Evolutionary conservation across 1,140 invertebrate genomes (phyloP).

Genomic region (Hormaphis cornu): DNA sequence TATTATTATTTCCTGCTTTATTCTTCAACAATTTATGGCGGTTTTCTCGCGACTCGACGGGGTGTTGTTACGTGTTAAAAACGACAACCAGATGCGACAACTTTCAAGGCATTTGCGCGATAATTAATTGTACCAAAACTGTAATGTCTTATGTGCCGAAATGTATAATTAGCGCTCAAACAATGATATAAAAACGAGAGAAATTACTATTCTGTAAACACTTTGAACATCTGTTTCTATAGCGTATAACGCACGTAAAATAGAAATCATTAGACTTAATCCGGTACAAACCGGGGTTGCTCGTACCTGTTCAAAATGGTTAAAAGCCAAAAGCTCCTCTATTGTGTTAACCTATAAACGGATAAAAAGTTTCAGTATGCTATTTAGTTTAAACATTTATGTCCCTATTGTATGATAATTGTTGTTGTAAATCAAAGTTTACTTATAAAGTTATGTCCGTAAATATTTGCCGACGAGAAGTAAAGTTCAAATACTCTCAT

Average conservation of each 20-base stretch:
- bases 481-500: too few relatives aligned
- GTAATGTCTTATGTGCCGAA: neutral
- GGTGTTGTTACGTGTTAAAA: constrained; percentile 11
- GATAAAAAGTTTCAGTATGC: constrained; percentile 6
- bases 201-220: neutral
- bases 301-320: neutral
- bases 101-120: neutral
- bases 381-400: too few relatives aligned
- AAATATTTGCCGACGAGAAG: too few relatives aligned
- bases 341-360: neutral
- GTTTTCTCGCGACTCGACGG: neutral
- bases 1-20: neutral
- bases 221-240: neutral
- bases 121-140: constrained; percentile 9
- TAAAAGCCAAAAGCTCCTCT: neutral
- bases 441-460: too few relatives aligned
- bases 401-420: too few relatives aligned
- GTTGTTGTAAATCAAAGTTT: too few relatives aligned
- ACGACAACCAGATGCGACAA: constrained; percentile 10
- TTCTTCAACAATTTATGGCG: neutral
- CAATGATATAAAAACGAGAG: neutral
- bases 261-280: constrained; percentile 17
- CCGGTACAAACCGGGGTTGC: neutral
- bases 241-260: neutral
- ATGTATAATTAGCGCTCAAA: constrained; percentile 12